These are phyloP conservation scores for Drosophila ercepeae DNA, from an alignment of 1,140 invertebrate species.

Conservation along the genomic window DNA sequence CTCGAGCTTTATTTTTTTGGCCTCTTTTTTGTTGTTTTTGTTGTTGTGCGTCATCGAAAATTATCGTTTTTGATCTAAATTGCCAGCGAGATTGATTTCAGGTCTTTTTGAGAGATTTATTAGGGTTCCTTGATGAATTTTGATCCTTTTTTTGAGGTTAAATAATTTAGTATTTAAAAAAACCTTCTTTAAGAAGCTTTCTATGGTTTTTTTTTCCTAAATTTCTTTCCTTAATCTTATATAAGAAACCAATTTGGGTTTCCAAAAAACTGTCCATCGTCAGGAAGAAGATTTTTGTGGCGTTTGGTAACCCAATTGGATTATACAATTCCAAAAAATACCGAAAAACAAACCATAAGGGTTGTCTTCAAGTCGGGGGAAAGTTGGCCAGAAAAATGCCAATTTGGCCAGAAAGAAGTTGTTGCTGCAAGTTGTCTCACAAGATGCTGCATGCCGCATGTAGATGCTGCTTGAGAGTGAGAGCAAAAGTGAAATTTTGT, in stretches of 20 bases:
- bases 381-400: constrained; percentile 27
- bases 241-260: not conserved
- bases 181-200: too few species aligned
- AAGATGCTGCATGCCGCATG: not conserved
- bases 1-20: constrained; percentile 24
- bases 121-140: not conserved
- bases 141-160: not conserved
- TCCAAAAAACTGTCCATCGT: not conserved
- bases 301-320: constrained; percentile 33
- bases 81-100: constrained; percentile 27
- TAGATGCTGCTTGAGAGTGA: constrained; percentile 13
- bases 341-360: constrained; percentile 17
- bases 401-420: constrained; percentile 25
- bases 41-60: constrained; percentile 45
- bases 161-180: too few species aligned
- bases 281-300: not conserved
- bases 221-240: not conserved
- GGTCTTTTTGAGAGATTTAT: not conserved
- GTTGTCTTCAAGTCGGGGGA: constrained; percentile 25
- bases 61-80: constrained; percentile 63
- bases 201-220: too few species aligned
- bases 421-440: constrained; percentile 5
- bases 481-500: constrained; percentile 44
- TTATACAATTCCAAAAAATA: constrained; percentile 5
- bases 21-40: constrained; percentile 1